These are phyloP conservation scores for Tokudaia muenninki DNA, from an alignment of 2,797 vertebrate species.

Conservation along the genomic window DNA sequence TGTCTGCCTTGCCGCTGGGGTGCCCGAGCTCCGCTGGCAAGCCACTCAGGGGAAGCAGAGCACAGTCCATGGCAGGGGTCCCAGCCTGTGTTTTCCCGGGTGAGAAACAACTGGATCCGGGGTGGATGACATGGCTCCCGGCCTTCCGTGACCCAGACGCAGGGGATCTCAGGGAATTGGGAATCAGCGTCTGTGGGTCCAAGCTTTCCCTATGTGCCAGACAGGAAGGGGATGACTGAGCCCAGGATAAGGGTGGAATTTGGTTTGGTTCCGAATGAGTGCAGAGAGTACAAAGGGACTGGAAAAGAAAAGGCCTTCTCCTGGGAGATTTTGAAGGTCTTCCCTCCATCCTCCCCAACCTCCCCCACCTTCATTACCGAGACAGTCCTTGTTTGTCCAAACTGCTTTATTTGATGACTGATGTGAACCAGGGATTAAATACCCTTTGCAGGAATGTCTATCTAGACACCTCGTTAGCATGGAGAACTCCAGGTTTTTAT, in stretches of 20 bases:
- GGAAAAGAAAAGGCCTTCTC: neutral
- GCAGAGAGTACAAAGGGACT: neutral
- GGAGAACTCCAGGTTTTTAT: neutral
- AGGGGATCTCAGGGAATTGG: neutral
- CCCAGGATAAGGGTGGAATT: neutral
- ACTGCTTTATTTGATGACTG: neutral
- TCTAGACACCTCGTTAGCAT: neutral
- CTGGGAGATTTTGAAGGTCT: neutral
- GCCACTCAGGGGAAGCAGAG: neutral
- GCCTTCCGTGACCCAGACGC: neutral
- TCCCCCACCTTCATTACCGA: neutral
- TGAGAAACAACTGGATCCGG: neutral
- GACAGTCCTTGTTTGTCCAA: neutral
- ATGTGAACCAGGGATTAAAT: neutral
- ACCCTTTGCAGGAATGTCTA: neutral
- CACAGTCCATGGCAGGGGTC: neutral
- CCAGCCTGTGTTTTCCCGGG: neutral
- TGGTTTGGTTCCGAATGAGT: neutral
- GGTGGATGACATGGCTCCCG: neutral
- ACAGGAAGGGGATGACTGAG: neutral
- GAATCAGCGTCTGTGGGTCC: neutral
- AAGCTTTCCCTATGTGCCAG: neutral
- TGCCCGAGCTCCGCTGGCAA: neutral
- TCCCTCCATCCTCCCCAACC: neutral
- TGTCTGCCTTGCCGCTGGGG: neutral